Evolutionary conservation across 64 coral and sea anemone genomes (phyloP), one percentile per base, ranked within the genome.

Genomic region (Trachythela sp.): DNA sequence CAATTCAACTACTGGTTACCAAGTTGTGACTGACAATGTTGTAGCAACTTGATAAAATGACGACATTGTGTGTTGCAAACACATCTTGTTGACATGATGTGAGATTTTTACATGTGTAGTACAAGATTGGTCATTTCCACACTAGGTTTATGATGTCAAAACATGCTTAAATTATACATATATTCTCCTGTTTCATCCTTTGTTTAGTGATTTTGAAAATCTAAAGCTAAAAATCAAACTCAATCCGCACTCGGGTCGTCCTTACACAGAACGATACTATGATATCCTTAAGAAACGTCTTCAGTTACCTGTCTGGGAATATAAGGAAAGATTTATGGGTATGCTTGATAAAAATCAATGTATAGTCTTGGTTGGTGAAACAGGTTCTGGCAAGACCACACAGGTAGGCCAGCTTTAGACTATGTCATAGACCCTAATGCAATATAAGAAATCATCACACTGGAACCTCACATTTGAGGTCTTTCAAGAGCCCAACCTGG

Each of bases 251-350:
- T 94, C 92, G 51, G 92, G 92, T 2, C 50, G 93, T n/a, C 88
- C 93, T 0, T 97, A 94, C 84, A 68, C 95, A 83, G 95, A 97
- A 58, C 86, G 51, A 88, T 97, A 97, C 40, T 97, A 94, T 94
- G 95, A 91, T 15, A 97, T 97, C 88, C 91, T 97, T 14, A 86
- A 89, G 39, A 97, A 97, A 40, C 90, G 95, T 86, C 92, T 97
- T 90, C 92, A 97, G 29, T 83, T 97, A 22, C 95, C 95, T 2
- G 95, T 97, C 13, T 97, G 95, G 95, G 95, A 97, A 48, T 97
- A 97, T 88, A 92, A 93, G 51, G 95, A 97, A 41, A 90, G 88
- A 18, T 97, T 97, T 34, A 92, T 97, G 80, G 93, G 88, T 51
- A 89, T 54, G 15, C 88, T 97, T 77, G 94, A 89, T 49, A 91